Evolutionary conservation across 2,113 vertebrate genomes (phyloP).

Genomic region (Odobenus rosmarus): DNA sequence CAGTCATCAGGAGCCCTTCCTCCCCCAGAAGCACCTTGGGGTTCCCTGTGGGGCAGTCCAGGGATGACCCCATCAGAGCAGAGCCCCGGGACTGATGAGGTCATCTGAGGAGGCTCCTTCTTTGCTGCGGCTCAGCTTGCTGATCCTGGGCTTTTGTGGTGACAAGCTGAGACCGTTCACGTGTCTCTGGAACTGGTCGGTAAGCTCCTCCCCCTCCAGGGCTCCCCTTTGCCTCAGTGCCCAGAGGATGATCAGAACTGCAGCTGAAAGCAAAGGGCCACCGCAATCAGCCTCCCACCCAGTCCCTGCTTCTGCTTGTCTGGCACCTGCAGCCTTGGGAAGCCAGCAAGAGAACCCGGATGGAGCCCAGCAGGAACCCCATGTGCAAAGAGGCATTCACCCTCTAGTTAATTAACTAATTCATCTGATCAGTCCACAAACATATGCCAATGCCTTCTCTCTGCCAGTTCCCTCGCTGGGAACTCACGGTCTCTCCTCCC

Average conservation of each 20-base stretch:
- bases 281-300: not conserved
- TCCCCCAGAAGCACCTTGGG: not conserved
- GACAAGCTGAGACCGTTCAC: not conserved
- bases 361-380: not conserved
- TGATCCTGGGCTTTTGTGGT: too few relatives aligned
- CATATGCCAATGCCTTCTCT: not conserved
- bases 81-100: not conserved
- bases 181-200: not conserved
- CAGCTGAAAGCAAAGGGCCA: not conserved
- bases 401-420: slow-evolving; percentile 23
- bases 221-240: not conserved
- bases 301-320: not conserved
- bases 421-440: slow-evolving; percentile 20
- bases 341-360: not conserved
- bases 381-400: not conserved
- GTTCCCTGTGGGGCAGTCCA: not conserved
- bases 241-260: not conserved
- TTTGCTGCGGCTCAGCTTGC: not conserved
- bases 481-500: not conserved
- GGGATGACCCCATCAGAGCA: not conserved
- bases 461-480: not conserved
- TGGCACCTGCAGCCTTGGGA: not conserved
- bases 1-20: not conserved
- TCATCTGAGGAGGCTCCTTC: rapidly evolving
- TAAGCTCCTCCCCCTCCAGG: not conserved